phyloP scores from a whole-genome alignment of 2,888 invertebrate genomes.

The Branchipolynoe longqiensis region DNA sequence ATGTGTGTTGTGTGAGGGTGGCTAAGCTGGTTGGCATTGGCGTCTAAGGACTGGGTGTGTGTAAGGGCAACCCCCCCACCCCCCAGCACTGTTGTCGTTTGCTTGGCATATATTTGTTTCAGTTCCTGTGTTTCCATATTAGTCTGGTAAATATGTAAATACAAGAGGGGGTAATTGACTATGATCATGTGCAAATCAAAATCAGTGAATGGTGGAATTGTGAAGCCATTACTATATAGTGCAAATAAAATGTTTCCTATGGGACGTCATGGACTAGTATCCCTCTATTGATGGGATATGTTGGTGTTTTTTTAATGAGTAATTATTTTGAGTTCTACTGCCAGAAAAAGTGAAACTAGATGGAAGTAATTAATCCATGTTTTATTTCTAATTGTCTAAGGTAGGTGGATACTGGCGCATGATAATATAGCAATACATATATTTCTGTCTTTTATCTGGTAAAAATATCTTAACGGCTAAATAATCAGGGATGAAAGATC shows the following conservation, averaged over 20 bases:
- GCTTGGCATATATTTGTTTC: constrained; percentile 29
- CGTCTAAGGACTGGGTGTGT: no score
- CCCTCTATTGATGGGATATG: constrained; percentile 39
- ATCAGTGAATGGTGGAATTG: constrained; percentile 30
- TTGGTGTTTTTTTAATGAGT: constrained; percentile 30
- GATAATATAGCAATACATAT: no score
- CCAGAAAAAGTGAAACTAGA: constrained; percentile 44
- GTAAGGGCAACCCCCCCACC: no score
- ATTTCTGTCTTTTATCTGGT: no score
- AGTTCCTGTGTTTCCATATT: constrained; percentile 10
- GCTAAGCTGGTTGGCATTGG: no score
- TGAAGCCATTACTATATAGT: constrained; percentile 23
- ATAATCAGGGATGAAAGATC: no score
- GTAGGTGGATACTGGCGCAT: no score
- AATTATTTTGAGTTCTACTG: constrained; percentile 38
- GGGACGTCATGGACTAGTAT: constrained; percentile 11
- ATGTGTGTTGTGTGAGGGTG: constrained; percentile 24
- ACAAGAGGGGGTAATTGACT: background rate
- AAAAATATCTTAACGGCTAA: no score
- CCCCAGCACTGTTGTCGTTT: constrained; percentile 34
- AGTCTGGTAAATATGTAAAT: constrained; percentile 24
- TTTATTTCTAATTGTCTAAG: constrained; percentile 46
- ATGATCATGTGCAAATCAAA: constrained; percentile 7
- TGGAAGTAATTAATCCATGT: constrained; percentile 28
- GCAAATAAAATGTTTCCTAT: constrained; percentile 23